Conservation (phyloP, 2,113 vertebrate species). For the Lates calcarifer region DNA sequence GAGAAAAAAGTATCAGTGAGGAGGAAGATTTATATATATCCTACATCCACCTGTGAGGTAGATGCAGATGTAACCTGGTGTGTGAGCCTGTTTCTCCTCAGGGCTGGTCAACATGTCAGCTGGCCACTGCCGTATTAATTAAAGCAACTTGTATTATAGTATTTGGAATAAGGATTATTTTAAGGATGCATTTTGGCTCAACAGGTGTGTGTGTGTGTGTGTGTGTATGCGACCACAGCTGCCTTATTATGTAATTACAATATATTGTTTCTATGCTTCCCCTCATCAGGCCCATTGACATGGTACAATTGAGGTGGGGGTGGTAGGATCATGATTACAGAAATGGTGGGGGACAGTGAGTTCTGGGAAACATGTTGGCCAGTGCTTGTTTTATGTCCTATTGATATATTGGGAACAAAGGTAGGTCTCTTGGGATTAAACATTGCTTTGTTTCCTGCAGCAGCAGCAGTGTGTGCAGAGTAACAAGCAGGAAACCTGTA, state of each 20-base stretch:
- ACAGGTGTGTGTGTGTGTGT: conserved; percentile 8
- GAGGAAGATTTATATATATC: not conserved
- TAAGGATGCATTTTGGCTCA: not conserved
- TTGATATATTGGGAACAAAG: conserved; percentile 7
- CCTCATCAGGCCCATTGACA: conserved; percentile 36
- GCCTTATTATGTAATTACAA: conserved; percentile 37
- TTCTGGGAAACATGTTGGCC: not conserved
- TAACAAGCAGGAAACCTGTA: conserved; percentile 5
- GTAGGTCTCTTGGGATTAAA: conserved; percentile 1
- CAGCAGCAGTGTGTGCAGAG: conserved; percentile 22
- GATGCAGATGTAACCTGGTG: not conserved
- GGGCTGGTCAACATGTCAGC: not conserved
- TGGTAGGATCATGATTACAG: not conserved
- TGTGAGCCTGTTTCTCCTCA: not conserved
- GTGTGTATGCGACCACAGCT: not conserved
- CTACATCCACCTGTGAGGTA: not conserved
- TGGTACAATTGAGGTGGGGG: not conserved
- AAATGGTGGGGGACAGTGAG: not conserved
- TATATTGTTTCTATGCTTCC: conserved; percentile 35
- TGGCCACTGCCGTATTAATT: conserved; percentile 28
- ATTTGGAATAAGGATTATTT: not conserved
- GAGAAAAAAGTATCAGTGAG: not conserved
- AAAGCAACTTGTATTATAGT: not conserved
- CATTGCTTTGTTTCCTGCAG: conserved; percentile 18
- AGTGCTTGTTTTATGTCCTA: not conserved